Conservation (phyloP, 2,113 vertebrate species). For the Varanus salvator region DNA sequence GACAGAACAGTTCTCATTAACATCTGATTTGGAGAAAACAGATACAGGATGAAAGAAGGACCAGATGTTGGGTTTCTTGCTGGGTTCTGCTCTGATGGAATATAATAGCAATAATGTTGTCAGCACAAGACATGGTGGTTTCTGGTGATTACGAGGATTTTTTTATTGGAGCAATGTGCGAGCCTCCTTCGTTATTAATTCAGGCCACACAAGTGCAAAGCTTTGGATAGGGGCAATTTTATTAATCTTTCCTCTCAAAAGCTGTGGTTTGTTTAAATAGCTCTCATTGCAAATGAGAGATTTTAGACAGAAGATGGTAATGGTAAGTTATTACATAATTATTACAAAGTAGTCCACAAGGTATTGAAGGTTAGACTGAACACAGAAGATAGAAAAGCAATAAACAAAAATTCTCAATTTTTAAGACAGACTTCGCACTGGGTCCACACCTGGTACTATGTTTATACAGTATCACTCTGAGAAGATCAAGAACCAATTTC, state of each 20-base stretch:
- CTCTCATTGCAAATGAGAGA: not conserved
- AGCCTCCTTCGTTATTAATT: not conserved
- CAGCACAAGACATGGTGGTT: slow-evolving; percentile 34
- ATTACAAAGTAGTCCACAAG: not conserved
- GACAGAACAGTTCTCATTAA: not conserved
- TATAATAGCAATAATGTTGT: not conserved
- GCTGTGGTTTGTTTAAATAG: not conserved
- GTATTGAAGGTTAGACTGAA: not conserved
- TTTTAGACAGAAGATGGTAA: not conserved
- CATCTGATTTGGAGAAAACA: not conserved
- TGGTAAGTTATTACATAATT: not conserved
- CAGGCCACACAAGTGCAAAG: not conserved
- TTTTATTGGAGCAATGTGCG: rapidly evolving
- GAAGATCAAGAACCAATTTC: not conserved
- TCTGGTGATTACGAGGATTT: slow-evolving; percentile 38
- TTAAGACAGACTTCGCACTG: not conserved
- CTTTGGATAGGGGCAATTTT: not conserved
- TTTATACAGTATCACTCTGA: not conserved
- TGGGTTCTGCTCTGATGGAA: not conserved
- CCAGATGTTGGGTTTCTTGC: not conserved
- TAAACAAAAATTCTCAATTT: not conserved
- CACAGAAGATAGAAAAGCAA: not conserved
- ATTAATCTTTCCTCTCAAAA: not conserved
- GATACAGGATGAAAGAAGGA: not conserved
- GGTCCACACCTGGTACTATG: not conserved